These are phyloP conservation scores for Scelioninae gen. 2 DNA, from an alignment of 2,888 invertebrate genomes.

Conservation along the genomic window DNA sequence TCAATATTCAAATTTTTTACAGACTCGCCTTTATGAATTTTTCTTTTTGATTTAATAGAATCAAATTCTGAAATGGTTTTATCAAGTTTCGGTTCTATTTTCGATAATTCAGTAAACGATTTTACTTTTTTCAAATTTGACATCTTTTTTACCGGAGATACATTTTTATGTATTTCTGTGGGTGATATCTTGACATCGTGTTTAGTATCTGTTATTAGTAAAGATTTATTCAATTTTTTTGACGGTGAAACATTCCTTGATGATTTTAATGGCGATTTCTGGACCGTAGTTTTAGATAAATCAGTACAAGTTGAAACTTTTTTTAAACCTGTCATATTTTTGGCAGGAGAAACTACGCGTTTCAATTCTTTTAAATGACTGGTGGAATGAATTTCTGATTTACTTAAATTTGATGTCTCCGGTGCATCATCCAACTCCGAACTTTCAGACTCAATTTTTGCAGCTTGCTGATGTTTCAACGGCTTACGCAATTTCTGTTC, in stretches of 20 bases:
- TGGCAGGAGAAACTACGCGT: slow-evolving; percentile 28
- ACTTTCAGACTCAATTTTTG: slow-evolving; percentile 66
- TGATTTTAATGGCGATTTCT: slow-evolving; percentile 31
- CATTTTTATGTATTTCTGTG: slow-evolving; percentile 5
- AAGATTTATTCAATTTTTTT: slow-evolving; percentile 15
- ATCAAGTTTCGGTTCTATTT: slow-evolving; percentile 25
- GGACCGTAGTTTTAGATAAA: slow-evolving; percentile 26
- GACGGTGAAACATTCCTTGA: slow-evolving; percentile 6
- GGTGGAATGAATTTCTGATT: slow-evolving; percentile 9
- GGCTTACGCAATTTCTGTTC: slow-evolving; percentile 49
- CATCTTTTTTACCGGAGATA: slow-evolving; percentile 17
- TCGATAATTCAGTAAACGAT: slow-evolving; percentile 34
- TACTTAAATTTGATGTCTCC: slow-evolving; percentile 56
- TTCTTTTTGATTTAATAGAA: slow-evolving; percentile 24
- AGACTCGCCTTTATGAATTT: slow-evolving; percentile 48
- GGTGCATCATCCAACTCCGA: slow-evolving; percentile 67
- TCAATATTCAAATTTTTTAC: slow-evolving; percentile 56
- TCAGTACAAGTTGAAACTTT: slow-evolving; percentile 40
- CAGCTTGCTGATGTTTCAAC: slow-evolving; percentile 64
- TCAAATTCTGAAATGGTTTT: slow-evolving; percentile 32
- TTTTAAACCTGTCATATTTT: slow-evolving; percentile 14
- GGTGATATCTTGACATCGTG: slow-evolving; percentile 23
- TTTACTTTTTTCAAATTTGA: slow-evolving; percentile 29
- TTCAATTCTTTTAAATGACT: slow-evolving; percentile 28
- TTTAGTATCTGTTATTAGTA: slow-evolving; percentile 3